These are phyloP conservation scores for Epinotia brunnichana DNA, from an alignment of 2,888 invertebrate species.

Conservation along the genomic window DNA sequence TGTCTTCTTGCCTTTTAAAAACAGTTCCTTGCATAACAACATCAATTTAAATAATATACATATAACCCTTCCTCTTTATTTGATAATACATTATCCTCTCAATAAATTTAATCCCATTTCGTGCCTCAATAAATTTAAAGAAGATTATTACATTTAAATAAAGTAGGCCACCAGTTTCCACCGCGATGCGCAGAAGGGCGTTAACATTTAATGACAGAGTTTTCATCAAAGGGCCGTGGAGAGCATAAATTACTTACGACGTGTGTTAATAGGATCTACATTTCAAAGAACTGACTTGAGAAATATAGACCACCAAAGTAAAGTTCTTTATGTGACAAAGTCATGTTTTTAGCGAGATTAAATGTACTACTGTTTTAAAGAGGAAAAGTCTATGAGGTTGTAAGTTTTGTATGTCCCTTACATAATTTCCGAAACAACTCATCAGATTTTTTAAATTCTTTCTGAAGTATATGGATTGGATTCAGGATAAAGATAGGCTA, in stretches of 20 bases:
- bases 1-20: slow-evolving; percentile 87
- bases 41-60: neutral
- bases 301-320: slow-evolving; percentile 6
- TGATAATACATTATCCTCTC: slow-evolving; percentile 19
- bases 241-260: slow-evolving; percentile 14
- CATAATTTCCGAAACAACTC: too few species aligned
- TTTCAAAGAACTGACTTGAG: slow-evolving; percentile 12
- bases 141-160: slow-evolving; percentile 61
- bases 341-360: neutral
- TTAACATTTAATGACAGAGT: slow-evolving; percentile 45
- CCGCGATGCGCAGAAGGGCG: slow-evolving; percentile 52
- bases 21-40: slow-evolving; percentile 14
- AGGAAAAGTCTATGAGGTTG: too few species aligned
- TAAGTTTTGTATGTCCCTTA: too few species aligned
- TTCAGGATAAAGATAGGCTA: too few species aligned
- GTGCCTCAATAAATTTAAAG: slow-evolving; percentile 66
- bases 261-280: slow-evolving; percentile 27
- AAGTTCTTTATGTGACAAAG: neutral
- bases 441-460: too few species aligned
- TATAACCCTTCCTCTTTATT: slow-evolving; percentile 13
- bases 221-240: slow-evolving; percentile 34
- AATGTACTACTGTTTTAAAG: too few species aligned
- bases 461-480: too few species aligned
- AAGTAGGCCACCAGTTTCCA: slow-evolving; percentile 56
- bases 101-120: slow-evolving; percentile 55